Evolutionary conservation across 2,797 vertebrate species (phyloP).

Genomic region (Periparus ater): DNA sequence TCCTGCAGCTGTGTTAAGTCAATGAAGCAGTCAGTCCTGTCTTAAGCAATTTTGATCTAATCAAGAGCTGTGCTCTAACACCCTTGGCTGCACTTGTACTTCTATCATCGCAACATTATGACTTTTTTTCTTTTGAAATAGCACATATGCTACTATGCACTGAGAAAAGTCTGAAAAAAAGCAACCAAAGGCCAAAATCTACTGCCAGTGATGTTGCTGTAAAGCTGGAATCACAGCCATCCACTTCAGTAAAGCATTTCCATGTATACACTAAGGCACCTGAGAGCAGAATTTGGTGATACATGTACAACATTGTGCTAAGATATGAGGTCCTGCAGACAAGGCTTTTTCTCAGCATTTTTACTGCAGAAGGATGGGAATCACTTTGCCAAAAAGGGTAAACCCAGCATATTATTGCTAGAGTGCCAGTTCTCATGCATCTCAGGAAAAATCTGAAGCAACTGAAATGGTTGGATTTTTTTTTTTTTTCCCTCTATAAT

Average conservation of each 20-base stretch:
- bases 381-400: not conserved
- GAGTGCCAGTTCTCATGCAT: not conserved
- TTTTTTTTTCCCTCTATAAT: not conserved
- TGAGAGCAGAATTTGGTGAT: not conserved
- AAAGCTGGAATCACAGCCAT: not conserved
- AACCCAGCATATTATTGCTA: not conserved
- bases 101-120: constrained; percentile 26
- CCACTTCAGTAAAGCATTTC: not conserved
- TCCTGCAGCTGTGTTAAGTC: constrained; percentile 33
- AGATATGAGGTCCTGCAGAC: not conserved
- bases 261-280: not conserved
- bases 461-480: not conserved
- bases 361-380: not conserved
- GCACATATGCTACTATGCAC: not conserved
- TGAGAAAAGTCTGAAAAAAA: not conserved
- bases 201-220: not conserved
- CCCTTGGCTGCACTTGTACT: constrained; percentile 27
- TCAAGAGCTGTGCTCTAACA: constrained; percentile 42
- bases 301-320: not conserved
- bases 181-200: constrained; percentile 3
- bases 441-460: not conserved
- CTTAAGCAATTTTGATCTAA: constrained; percentile 53
- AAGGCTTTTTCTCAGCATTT: not conserved
- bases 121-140: constrained; percentile 32
- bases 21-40: constrained; percentile 52